Base-by-base conservation (phyloP, 2,888 invertebrate genomes). In the Caenorhabditis virilis region DNA sequence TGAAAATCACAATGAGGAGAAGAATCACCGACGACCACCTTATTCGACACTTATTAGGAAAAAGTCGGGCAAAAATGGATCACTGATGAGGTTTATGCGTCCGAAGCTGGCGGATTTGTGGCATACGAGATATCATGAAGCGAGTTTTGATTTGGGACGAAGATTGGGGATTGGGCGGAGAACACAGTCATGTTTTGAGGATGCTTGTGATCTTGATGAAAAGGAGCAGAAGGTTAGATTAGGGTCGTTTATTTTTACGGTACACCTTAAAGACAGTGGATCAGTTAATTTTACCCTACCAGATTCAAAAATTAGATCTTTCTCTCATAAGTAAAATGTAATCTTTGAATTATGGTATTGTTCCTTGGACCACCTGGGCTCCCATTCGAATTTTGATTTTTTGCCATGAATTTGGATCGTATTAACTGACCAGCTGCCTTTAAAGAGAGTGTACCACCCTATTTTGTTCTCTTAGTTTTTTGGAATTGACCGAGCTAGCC, bases 51-150 rank as follows among this genome's bases (percentile, higher is more conserved):
- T 64, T 20, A 64, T 64, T 16, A 50, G 58, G 7, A 64, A 64
- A 20, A 23, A 56, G 18, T 38, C 39, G 22, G 49, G 53, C 18
- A n/a, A n/a, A n/a, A n/a, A n/a, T n/a, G n/a, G n/a, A n/a, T n/a
- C n/a, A n/a, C 26, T 26, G 39, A 30, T 53, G 18, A 20, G 49
- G 18, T 52, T 63, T 18, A 51, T 53, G 11, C 47, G 55, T 2
- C 64, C 64, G n/a, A 65, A 65, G 18, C 18, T 65, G n/a, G 64
- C 66, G 1, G 66, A 66, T 25, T 39, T 56, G 15, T 66, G 66
- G 66, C 66, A 66, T 35, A 45, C 38, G 15, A 39, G 57, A 18
- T 66, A 66, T 49, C 61, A 66, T 23, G 66, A 60, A 18, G 66
- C 66, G 15, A 66, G 66, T 52, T 66, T 60, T 43, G 66, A 66